Percentiles rank a stretch among this genome's conserved stretches.
Evolutionary conservation across 1,140 invertebrate species (phyloP).

Genomic region (Streblospio benedicti): DNA sequence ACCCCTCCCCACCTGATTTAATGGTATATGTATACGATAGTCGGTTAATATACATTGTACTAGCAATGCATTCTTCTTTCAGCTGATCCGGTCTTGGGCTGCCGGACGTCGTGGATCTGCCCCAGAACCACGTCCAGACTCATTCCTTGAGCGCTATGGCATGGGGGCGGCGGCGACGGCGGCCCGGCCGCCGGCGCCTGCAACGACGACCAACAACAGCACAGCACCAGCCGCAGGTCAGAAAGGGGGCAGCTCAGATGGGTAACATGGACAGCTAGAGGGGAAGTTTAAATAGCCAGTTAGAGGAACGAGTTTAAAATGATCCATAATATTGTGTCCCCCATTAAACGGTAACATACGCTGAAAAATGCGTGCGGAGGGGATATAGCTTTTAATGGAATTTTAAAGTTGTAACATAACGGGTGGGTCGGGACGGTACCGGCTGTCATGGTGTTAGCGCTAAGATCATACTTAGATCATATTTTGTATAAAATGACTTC

Average conservation of each 20-base stretch:
- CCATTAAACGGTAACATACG: too few species aligned
- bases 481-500: too few species aligned
- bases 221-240: slow-evolving; percentile 39
- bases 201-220: slow-evolving; percentile 28
- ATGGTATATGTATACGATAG: too few species aligned
- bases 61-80: slow-evolving; percentile 17
- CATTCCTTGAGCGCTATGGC: slow-evolving; percentile 52
- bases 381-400: too few species aligned
- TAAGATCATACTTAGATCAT: too few species aligned
- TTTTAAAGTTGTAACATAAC: too few species aligned
- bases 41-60: too few species aligned
- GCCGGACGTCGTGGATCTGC: slow-evolving; percentile 32
- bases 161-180: slow-evolving; percentile 44
- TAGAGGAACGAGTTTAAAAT: not conserved
- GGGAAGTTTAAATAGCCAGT: not conserved
- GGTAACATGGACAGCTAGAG: not conserved
- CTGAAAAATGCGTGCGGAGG: too few species aligned
- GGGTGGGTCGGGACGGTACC: too few species aligned
- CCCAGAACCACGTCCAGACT: slow-evolving; percentile 47
- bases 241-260: not conserved
- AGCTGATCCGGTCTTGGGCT: slow-evolving; percentile 49
- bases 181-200: slow-evolving; percentile 25
- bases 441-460: too few species aligned
- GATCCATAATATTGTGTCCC: not conserved
- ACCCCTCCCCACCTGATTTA: too few species aligned